These are phyloP conservation scores for Tyto alba DNA, from an alignment of 2,113 vertebrate species.

Conservation along the genomic window DNA sequence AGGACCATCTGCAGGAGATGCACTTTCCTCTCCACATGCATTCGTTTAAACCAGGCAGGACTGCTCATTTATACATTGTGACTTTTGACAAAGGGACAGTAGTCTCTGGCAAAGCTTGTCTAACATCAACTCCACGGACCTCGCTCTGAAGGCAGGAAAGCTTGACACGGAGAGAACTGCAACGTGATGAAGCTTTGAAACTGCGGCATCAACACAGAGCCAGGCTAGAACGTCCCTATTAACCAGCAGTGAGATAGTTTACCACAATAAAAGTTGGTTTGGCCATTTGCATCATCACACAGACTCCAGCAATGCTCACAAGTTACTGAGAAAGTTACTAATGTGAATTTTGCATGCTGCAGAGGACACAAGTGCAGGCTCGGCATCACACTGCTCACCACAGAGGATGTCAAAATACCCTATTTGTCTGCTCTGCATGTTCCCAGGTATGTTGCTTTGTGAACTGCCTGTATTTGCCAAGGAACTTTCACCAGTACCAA, in stretches of 20 bases:
- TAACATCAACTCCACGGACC: neutral
- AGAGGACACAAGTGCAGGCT: neutral
- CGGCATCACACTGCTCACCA: neutral
- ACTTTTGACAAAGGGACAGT: neutral
- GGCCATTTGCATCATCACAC: neutral
- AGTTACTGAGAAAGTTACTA: neutral
- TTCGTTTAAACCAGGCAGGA: neutral
- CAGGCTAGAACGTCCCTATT: rapidly evolving
- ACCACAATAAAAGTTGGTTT: neutral
- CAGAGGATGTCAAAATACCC: neutral
- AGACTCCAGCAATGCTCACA: neutral
- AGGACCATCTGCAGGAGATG: rapidly evolving
- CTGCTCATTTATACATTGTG: neutral
- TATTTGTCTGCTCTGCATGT: neutral
- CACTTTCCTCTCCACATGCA: neutral
- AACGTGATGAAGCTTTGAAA: neutral
- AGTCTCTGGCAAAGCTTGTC: neutral
- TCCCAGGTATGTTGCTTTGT: neutral
- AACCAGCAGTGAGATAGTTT: neutral
- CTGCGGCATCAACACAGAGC: rapidly evolving
- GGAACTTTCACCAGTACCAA: neutral
- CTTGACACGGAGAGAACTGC: rapidly evolving
- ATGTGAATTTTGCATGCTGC: neutral
- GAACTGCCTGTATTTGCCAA: neutral
- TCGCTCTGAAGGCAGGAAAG: neutral